Evolutionary conservation across 1,140 invertebrate genomes (phyloP).

Genomic region (Cydia strobilella): DNA sequence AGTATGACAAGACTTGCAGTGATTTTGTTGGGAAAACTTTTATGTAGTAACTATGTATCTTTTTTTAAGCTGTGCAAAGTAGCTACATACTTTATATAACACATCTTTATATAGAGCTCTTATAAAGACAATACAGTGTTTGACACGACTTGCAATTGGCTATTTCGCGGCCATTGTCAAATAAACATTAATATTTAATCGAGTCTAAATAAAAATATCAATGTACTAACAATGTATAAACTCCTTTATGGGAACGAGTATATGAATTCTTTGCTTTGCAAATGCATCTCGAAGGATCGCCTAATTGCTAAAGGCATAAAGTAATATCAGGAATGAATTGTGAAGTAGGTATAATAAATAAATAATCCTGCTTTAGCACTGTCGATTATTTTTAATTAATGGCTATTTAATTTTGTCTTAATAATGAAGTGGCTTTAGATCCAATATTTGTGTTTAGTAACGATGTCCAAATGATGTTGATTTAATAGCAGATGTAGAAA

Average conservation of each 20-base stretch:
- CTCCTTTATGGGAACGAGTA: neutral
- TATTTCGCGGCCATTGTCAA: too few species aligned
- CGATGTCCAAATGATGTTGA: neutral
- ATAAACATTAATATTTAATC: neutral
- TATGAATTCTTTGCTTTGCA: neutral
- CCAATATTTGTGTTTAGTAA: neutral
- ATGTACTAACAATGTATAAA: neutral
- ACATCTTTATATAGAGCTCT: too few species aligned
- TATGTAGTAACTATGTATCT: too few species aligned
- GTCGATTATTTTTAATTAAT: neutral
- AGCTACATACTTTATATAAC: too few species aligned
- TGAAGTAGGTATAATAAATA: slow-evolving; percentile 7
- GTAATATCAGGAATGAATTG: slow-evolving; percentile 13
- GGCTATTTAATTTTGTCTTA: neutral
- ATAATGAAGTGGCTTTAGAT: neutral
- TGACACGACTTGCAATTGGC: too few species aligned
- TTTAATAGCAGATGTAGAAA: neutral
- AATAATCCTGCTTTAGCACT: neutral
- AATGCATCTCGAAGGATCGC: neutral
- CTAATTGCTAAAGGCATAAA: slow-evolving; percentile 5
- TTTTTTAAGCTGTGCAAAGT: too few species aligned
- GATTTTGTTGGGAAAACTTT: too few species aligned
- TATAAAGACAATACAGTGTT: too few species aligned
- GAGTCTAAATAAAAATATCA: neutral
- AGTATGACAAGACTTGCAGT: too few species aligned